Evolutionary conservation across 2,888 invertebrate genomes (phyloP).

Genomic region (Teinopalpus imperialis): DNA sequence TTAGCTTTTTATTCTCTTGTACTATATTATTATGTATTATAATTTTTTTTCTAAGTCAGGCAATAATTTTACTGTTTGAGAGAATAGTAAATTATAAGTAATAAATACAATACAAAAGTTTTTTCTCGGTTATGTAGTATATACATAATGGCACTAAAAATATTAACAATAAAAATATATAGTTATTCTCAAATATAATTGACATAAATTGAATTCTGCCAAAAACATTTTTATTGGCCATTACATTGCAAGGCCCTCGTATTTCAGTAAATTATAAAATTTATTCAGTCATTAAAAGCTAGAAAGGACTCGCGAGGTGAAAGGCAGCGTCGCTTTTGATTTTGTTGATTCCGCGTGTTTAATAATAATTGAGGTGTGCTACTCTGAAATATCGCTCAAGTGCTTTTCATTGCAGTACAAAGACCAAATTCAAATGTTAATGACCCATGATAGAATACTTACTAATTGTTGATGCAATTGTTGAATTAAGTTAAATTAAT

Average conservation of each 20-base stretch:
- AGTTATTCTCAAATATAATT: slow-evolving; percentile 43
- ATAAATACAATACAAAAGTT: no score
- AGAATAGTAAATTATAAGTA: no score
- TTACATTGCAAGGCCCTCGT: slow-evolving; percentile 43
- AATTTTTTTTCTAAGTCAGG: no score
- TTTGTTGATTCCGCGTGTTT: slow-evolving; percentile 46
- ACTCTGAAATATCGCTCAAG: slow-evolving; percentile 52
- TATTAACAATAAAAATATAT: no score
- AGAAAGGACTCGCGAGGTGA: slow-evolving; percentile 58
- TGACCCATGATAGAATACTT: neutral
- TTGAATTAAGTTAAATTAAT: no score
- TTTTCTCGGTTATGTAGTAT: no score
- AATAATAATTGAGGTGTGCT: slow-evolving; percentile 44
- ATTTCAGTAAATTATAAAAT: slow-evolving; percentile 49
- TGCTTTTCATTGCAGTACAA: slow-evolving; percentile 13
- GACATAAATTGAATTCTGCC: slow-evolving; percentile 40
- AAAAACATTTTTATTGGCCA: slow-evolving; percentile 53
- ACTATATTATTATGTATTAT: no score
- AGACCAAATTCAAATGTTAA: neutral
- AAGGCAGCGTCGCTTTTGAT: slow-evolving; percentile 48
- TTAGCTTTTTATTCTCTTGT: no score
- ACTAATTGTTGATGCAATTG: slow-evolving; percentile 37
- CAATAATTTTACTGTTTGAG: no score
- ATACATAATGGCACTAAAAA: no score
- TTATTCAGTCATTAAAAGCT: slow-evolving; percentile 50